Evolutionary conservation across 2,113 vertebrate species (phyloP).

Genomic region (Bufo bufo): DNA sequence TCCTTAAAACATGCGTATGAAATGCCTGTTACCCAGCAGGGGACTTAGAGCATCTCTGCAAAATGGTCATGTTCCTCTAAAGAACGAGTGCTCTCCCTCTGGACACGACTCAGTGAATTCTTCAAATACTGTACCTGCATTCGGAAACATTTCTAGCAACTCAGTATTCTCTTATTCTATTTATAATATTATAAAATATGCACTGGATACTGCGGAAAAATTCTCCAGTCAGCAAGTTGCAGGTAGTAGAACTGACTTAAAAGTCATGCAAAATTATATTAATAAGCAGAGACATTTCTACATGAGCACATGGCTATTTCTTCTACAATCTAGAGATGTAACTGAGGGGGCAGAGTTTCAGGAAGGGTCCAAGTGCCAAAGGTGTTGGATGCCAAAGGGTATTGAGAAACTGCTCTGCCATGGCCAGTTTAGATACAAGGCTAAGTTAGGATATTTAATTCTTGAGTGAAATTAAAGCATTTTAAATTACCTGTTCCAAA

Average conservation of each 20-base stretch:
- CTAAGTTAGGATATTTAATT: background rate
- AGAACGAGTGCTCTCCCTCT: background rate
- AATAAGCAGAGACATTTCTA: background rate
- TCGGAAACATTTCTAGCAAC: background rate
- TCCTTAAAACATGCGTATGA: slow-evolving; percentile 59
- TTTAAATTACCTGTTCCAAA: slow-evolving; percentile 81
- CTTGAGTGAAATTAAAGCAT: background rate
- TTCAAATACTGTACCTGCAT: background rate
- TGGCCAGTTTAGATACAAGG: background rate
- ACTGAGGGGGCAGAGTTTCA: no score
- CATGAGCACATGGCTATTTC: background rate
- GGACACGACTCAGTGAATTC: slow-evolving; percentile 7
- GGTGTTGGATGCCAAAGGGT: background rate
- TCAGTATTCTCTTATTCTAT: background rate
- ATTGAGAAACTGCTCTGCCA: background rate
- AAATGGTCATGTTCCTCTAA: background rate
- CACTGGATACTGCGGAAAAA: background rate
- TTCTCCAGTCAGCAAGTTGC: background rate
- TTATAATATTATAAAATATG: background rate
- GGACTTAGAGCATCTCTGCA: background rate
- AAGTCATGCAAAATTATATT: background rate
- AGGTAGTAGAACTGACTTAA: background rate
- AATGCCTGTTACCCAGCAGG: slow-evolving; percentile 39
- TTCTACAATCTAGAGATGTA: no score
- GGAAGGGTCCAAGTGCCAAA: no score